Percentiles rank a stretch among this genome's conserved stretches.
phyloP scores from a whole-genome alignment of 2,888 invertebrate genomes.

The Mythimna vitellina region DNA sequence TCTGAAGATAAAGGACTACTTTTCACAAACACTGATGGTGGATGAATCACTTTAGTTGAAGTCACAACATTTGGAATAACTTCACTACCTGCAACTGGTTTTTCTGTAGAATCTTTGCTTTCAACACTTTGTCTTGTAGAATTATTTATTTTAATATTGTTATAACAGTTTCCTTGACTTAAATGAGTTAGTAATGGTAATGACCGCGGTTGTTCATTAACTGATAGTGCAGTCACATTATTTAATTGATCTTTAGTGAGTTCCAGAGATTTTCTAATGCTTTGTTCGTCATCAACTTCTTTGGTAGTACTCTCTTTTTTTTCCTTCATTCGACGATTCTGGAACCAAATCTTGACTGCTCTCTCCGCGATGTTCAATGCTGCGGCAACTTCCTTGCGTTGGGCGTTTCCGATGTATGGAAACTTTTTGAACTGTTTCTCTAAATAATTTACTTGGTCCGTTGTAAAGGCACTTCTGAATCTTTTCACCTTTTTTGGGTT shows the following conservation, averaged over 20 bases:
- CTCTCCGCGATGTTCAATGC: constrained; percentile 92
- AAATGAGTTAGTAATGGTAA: constrained; percentile 63
- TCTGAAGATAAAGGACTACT: not conserved
- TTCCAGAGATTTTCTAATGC: constrained; percentile 54
- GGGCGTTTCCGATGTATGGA: constrained; percentile 92
- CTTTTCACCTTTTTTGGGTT: constrained; percentile 73
- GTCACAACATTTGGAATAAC: constrained; percentile 18
- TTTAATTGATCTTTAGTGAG: constrained; percentile 70
- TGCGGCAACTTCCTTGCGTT: constrained; percentile 93
- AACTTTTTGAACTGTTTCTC: constrained; percentile 93
- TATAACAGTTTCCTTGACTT: constrained; percentile 5
- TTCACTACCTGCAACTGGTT: not conserved
- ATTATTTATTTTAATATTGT: constrained; percentile 7
- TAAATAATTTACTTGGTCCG: constrained; percentile 93
- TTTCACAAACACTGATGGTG: constrained; percentile 23
- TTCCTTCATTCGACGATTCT: constrained; percentile 94
- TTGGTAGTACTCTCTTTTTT: constrained; percentile 89
- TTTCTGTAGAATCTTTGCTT: constrained; percentile 11
- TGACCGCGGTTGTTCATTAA: constrained; percentile 67
- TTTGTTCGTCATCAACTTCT: constrained; percentile 67
- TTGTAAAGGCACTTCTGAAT: constrained; percentile 93
- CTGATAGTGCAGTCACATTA: constrained; percentile 67
- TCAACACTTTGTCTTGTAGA: not conserved
- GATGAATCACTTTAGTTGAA: constrained; percentile 26
- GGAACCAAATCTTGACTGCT: constrained; percentile 96